Conservation (phyloP, 2,797 vertebrate genomes). For the Tamandua tetradactyla region DNA sequence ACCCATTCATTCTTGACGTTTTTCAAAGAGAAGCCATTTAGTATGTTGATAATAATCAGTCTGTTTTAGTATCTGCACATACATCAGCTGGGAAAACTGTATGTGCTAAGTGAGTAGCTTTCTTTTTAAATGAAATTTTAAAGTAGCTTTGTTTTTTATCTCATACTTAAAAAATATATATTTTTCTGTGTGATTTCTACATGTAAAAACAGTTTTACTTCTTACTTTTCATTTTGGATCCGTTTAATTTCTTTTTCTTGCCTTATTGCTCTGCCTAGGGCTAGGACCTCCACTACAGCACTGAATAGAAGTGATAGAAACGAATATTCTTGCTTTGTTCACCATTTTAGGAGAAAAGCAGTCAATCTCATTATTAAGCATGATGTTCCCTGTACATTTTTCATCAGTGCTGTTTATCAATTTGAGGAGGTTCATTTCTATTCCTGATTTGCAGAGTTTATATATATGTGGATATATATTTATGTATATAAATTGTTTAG, state of each 20-base stretch:
- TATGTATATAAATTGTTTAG: neutral
- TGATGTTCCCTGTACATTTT: neutral
- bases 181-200: constrained; percentile 3
- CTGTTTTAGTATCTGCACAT: constrained; percentile 97
- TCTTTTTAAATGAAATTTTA: constrained; percentile 19
- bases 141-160: neutral
- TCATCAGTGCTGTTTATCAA: neutral
- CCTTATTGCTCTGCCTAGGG: neutral
- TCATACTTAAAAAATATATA: neutral
- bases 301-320: neutral
- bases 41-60: constrained; percentile 98
- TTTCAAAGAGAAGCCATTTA: constrained; percentile 98
- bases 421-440: neutral
- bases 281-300: neutral
- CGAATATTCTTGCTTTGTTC: neutral
- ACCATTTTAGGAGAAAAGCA: neutral
- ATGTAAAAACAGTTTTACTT: constrained; percentile 22
- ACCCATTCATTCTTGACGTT: constrained; percentile 96
- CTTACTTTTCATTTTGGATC: neutral
- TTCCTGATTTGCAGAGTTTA: neutral
- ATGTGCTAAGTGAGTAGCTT: constrained; percentile 95
- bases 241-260: constrained; percentile 9
- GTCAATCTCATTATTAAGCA: neutral
- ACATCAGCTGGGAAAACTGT: constrained; percentile 99
- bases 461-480: neutral